Percentiles rank a stretch among this genome's conserved stretches.
Conservation (phyloP, 2,113 vertebrate genomes). For the Podarcis cretensis region DNA sequence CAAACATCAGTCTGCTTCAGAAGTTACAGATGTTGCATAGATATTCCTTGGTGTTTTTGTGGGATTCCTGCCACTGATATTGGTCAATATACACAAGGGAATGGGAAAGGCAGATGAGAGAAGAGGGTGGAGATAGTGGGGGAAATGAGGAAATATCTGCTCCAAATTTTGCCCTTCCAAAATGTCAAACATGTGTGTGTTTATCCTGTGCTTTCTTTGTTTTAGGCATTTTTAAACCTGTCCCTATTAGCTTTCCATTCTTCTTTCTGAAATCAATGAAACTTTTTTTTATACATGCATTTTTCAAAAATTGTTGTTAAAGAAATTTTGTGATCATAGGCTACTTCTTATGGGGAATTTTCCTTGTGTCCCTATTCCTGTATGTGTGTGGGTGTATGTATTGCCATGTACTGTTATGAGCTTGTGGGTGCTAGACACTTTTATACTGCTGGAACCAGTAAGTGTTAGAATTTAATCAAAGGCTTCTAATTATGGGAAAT, state of each 20-base stretch:
- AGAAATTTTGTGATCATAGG: background rate
- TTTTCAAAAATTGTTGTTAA: background rate
- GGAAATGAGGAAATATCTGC: background rate
- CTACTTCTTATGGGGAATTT: background rate
- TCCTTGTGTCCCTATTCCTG: background rate
- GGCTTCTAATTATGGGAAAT: too few relatives aligned
- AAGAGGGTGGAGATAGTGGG: background rate
- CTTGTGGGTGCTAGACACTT: too few relatives aligned
- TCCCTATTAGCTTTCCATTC: background rate
- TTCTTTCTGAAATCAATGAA: background rate
- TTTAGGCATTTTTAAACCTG: background rate
- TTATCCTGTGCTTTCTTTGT: background rate
- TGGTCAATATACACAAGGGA: background rate
- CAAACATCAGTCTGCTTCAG: background rate
- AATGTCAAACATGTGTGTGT: slow-evolving; percentile 10
- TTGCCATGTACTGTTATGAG: too few relatives aligned
- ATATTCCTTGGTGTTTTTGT: background rate
- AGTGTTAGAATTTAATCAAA: too few relatives aligned
- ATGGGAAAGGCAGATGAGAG: background rate
- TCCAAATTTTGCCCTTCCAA: slow-evolving; percentile 6
- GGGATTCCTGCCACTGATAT: background rate
- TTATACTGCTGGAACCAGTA: too few relatives aligned
- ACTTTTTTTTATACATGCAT: background rate
- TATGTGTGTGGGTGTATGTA: background rate
- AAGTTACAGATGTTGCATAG: background rate